phyloP scores from a whole-genome alignment of 2,888 invertebrate species.

The Oscheius myriophilus region DNA sequence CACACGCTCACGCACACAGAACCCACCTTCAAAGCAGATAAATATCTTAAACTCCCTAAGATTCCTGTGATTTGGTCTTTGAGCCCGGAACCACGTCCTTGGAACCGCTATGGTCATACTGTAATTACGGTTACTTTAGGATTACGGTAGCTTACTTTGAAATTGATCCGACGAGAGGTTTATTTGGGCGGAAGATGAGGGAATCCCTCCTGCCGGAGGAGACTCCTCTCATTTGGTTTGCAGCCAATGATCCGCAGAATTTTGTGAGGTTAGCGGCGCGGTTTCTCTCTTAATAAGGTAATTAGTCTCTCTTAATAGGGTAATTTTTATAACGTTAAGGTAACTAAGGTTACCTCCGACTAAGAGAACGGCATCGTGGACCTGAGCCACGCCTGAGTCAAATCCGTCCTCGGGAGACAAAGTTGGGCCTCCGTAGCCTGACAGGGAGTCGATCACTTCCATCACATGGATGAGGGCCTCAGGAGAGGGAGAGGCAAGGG shows the following conservation, averaged over 20 bases:
- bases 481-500: too few relatives aligned
- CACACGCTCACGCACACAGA: not conserved
- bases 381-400: too few relatives aligned
- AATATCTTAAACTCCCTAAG: slow-evolving; percentile 1
- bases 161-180: not conserved
- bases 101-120: slow-evolving; percentile 5
- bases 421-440: too few relatives aligned
- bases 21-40: slow-evolving; percentile 10
- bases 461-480: too few relatives aligned
- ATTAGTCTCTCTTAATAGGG: too few relatives aligned
- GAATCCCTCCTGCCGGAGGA: not conserved
- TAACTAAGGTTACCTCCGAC: too few relatives aligned
- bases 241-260: slow-evolving; percentile 8
- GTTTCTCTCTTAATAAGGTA: too few relatives aligned
- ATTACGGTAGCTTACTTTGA: slow-evolving; percentile 6
- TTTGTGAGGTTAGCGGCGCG: not conserved
- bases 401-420: too few relatives aligned
- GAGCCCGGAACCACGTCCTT: slow-evolving; percentile 5
- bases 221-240: slow-evolving; percentile 2
- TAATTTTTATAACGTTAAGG: too few relatives aligned
- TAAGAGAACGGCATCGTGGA: too few relatives aligned
- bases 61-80: not conserved
- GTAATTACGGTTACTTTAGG: not conserved
- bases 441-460: too few relatives aligned
- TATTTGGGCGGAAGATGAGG: not conserved